phyloP scores from a whole-genome alignment of 2,113 vertebrate species.

The Plecotus auritus region DNA sequence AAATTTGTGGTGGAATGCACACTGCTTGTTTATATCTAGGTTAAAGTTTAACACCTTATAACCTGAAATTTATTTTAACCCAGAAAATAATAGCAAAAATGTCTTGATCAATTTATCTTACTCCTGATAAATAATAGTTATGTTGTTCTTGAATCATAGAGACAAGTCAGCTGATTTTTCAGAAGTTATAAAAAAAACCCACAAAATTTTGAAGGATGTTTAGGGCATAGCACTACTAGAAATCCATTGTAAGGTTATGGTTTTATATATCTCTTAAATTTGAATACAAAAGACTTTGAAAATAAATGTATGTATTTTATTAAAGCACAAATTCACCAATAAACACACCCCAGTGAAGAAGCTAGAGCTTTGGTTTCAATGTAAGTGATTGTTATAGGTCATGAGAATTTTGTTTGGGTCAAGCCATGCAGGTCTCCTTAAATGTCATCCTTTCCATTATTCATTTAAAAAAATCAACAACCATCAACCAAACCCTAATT shows the following conservation, averaged over 20 bases:
- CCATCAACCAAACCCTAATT: neutral
- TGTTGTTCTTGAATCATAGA: neutral
- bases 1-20: neutral
- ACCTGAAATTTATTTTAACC: neutral
- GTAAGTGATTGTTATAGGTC: neutral
- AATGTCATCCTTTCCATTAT: neutral
- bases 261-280: neutral
- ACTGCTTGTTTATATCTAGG: neutral
- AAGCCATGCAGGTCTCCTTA: neutral
- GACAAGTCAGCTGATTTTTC: neutral
- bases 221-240: neutral
- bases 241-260: neutral
- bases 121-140: neutral
- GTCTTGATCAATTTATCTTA: neutral
- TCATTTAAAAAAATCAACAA: neutral
- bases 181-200: neutral
- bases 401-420: neutral
- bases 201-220: neutral
- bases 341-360: neutral
- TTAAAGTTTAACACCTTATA: constrained; percentile 6
- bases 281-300: neutral
- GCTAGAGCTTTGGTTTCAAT: neutral
- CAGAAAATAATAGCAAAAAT: neutral
- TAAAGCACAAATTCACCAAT: neutral
- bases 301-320: neutral